phyloP scores from a whole-genome alignment of 2,888 invertebrate genomes.

The Idaea straminata region DNA sequence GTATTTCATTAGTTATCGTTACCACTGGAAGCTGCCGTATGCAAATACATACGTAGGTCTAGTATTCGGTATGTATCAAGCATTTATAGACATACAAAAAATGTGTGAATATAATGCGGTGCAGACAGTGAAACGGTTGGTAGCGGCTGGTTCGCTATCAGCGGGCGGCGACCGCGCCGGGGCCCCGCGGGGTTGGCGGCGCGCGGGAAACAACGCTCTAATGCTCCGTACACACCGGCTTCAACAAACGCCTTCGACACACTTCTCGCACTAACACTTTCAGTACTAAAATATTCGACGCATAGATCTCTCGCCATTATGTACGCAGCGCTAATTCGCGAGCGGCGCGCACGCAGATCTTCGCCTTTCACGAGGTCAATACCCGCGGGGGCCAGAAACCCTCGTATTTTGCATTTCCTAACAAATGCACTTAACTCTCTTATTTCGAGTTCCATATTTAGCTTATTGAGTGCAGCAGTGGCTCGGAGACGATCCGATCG shows the following conservation, averaged over 20 bases:
- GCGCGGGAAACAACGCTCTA: slow-evolving; percentile 74
- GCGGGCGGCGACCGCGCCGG: slow-evolving; percentile 74
- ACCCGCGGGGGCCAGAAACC: slow-evolving; percentile 67
- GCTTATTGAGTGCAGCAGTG: slow-evolving; percentile 13
- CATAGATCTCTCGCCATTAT: slow-evolving; percentile 3
- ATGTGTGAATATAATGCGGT: slow-evolving; percentile 39
- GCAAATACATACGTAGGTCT: not conserved
- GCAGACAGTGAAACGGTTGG: slow-evolving; percentile 73
- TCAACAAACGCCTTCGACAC: not conserved
- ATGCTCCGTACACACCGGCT: slow-evolving; percentile 21
- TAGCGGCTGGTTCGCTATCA: slow-evolving; percentile 71
- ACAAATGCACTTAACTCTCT: slow-evolving; percentile 37
- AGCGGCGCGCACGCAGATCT: slow-evolving; percentile 68
- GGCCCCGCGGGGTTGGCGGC: slow-evolving; percentile 74
- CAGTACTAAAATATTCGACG: not conserved
- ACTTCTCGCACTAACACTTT: slow-evolving; percentile 3
- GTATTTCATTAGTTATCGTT: not conserved
- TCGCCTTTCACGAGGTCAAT: slow-evolving; percentile 77
- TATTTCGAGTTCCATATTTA: slow-evolving; percentile 43
- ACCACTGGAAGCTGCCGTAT: not conserved
- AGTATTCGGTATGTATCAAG: not conserved
- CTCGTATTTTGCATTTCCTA: not conserved
- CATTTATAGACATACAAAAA: slow-evolving; percentile 13
- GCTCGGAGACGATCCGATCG: slow-evolving; percentile 6
- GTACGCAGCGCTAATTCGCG: slow-evolving; percentile 50